These are phyloP conservation scores for Akabosia matsudoensis DNA, from an alignment of 1,140 invertebrate species.

Conservation along the genomic window DNA sequence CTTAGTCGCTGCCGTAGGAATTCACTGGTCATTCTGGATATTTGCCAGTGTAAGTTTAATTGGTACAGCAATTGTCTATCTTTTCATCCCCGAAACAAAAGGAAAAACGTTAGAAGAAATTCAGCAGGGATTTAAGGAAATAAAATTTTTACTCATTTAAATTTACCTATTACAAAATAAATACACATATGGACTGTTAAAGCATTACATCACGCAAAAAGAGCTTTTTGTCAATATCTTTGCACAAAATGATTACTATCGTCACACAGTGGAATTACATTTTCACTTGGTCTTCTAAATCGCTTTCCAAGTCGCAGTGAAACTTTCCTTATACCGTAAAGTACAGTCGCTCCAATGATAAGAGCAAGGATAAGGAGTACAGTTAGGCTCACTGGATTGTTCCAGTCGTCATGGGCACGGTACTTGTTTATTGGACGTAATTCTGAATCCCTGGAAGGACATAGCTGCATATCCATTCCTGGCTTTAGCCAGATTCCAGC, in stretches of 20 bases:
- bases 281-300: too few species aligned
- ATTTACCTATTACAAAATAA: too few species aligned
- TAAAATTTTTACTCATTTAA: too few species aligned
- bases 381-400: neutral
- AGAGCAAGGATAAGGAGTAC: neutral
- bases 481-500: too few species aligned
- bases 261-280: too few species aligned
- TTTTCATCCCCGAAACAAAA: conserved; percentile 73
- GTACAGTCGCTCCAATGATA: neutral
- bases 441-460: neutral
- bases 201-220: too few species aligned
- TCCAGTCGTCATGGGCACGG: neutral
- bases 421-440: neutral
- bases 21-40: conserved; percentile 40
- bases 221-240: too few species aligned
- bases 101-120: conserved; percentile 74
- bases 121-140: conserved; percentile 53
- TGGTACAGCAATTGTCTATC: conserved; percentile 8
- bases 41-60: neutral
- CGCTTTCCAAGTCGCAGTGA: neutral
- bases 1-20: conserved; percentile 61
- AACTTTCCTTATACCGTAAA: neutral
- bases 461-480: neutral
- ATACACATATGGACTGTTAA: too few species aligned
- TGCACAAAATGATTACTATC: too few species aligned